Evolutionary conservation across 2,797 vertebrate genomes (phyloP).

Genomic region (Nyctibius grandis): DNA sequence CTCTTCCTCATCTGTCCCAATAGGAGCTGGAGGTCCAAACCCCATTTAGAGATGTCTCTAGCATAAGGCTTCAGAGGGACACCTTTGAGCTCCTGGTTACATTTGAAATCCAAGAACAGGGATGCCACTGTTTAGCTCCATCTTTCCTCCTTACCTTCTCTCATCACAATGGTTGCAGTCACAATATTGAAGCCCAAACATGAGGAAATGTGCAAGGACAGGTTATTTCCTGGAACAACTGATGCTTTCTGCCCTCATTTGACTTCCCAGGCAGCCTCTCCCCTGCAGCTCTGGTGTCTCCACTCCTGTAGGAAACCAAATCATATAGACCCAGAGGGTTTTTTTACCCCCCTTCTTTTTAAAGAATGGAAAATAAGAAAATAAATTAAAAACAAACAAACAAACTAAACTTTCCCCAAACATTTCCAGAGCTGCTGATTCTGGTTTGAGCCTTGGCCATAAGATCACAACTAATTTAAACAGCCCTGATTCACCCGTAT

Average conservation of each 20-base stretch:
- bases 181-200: background rate
- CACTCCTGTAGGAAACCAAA: background rate
- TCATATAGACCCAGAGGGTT: fast-evolving
- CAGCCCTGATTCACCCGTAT: background rate
- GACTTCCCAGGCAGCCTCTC: background rate
- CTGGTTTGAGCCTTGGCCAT: background rate
- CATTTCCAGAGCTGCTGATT: background rate
- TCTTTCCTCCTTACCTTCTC: background rate
- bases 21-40: background rate
- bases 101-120: background rate
- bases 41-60: background rate
- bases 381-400: background rate
- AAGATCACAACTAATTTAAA: background rate
- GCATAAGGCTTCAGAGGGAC: background rate
- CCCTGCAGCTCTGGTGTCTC: background rate
- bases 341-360: background rate
- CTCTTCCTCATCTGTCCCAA: background rate
- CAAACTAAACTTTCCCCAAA: background rate
- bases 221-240: conserved; percentile 16
- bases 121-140: background rate
- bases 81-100: background rate
- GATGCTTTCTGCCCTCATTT: background rate
- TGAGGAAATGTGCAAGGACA: conserved; percentile 23
- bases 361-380: background rate
- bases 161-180: background rate